phyloP scores from a whole-genome alignment of 2,888 invertebrate species.

The Blera fallax region DNA sequence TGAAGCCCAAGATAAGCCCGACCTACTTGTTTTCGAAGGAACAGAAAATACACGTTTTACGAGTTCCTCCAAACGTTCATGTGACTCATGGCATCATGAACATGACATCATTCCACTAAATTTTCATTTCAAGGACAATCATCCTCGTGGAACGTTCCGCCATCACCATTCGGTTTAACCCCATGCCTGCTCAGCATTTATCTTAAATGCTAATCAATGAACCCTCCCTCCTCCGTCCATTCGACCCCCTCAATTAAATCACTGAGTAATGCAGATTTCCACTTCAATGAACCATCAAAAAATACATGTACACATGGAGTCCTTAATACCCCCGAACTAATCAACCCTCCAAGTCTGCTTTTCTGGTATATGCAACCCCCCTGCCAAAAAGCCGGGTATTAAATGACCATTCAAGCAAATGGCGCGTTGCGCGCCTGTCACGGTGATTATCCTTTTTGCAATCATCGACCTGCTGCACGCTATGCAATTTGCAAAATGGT shows the following conservation, averaged over 20 bases:
- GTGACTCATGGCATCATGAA: too few species aligned
- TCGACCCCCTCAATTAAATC: conserved; percentile 60
- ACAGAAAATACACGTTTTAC: too few species aligned
- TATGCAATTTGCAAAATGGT: conserved; percentile 64
- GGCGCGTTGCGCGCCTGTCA: conserved; percentile 67
- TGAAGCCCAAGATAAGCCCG: too few species aligned
- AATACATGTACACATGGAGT: conserved; percentile 29
- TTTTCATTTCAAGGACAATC: conserved; percentile 2
- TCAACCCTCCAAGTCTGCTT: conserved; percentile 43
- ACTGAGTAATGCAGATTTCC: conserved; percentile 61
- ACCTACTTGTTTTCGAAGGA: too few species aligned
- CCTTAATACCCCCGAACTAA: conserved; percentile 62
- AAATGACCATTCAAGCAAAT: conserved; percentile 70
- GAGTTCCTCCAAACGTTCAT: too few species aligned
- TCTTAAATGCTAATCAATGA: conserved; percentile 70
- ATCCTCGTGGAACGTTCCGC: background rate
- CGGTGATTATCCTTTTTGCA: conserved; percentile 72
- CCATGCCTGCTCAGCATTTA: conserved; percentile 23
- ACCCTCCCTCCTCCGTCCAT: conserved; percentile 47
- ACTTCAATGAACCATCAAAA: conserved; percentile 64
- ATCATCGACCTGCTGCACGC: conserved; percentile 68
- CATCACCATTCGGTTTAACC: conserved; percentile 58
- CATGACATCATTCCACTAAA: background rate
- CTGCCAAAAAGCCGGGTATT: conserved; percentile 30
- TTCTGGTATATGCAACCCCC: background rate